Evolutionary conservation across 2,888 invertebrate species (phyloP).

Genomic region (Ashinkailepas kermadecensis): DNA sequence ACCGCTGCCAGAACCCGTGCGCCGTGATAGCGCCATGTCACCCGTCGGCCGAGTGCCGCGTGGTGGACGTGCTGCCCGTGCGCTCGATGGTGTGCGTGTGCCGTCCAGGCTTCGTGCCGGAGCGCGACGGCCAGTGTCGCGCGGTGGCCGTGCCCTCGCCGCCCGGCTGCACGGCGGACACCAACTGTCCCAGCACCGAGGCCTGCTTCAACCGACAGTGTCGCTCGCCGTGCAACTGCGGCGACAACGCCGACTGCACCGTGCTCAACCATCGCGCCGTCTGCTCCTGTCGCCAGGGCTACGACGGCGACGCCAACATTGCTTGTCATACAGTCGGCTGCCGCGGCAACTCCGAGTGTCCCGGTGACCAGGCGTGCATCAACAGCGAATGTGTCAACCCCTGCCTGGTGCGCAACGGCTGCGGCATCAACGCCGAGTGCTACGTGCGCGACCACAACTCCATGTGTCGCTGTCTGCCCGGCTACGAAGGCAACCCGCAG

Average conservation of each 20-base stretch:
- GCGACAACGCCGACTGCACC: slow-evolving; percentile 68
- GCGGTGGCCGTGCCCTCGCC: slow-evolving; percentile 35
- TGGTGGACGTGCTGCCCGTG: slow-evolving; percentile 36
- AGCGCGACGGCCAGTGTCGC: slow-evolving; percentile 34
- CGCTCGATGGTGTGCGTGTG: slow-evolving; percentile 37
- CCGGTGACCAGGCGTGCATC: slow-evolving; percentile 70
- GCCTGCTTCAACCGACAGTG: slow-evolving; percentile 80
- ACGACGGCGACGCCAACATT: slow-evolving; percentile 76
- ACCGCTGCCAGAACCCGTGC: slow-evolving; percentile 37
- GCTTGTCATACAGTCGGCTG: slow-evolving; percentile 74
- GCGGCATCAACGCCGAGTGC: slow-evolving; percentile 43
- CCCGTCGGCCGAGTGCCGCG: slow-evolving; percentile 50
- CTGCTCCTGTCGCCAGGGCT: slow-evolving; percentile 75
- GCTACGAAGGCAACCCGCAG: slow-evolving; percentile 39
- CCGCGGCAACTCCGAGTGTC: slow-evolving; percentile 72
- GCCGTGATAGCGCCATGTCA: slow-evolving; percentile 41
- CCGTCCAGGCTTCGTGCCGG: slow-evolving; percentile 35
- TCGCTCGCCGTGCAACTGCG: slow-evolving; percentile 79
- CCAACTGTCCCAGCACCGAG: slow-evolving; percentile 67
- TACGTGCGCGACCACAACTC: slow-evolving; percentile 38
- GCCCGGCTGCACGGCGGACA: slow-evolving; percentile 67
- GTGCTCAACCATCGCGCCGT: slow-evolving; percentile 76
- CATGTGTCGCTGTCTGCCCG: slow-evolving; percentile 40
- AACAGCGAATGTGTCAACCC: slow-evolving; percentile 71
- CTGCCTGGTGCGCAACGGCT: slow-evolving; percentile 68